Conservation (phyloP, 2,113 vertebrate species). For the Mungos mungo region DNA sequence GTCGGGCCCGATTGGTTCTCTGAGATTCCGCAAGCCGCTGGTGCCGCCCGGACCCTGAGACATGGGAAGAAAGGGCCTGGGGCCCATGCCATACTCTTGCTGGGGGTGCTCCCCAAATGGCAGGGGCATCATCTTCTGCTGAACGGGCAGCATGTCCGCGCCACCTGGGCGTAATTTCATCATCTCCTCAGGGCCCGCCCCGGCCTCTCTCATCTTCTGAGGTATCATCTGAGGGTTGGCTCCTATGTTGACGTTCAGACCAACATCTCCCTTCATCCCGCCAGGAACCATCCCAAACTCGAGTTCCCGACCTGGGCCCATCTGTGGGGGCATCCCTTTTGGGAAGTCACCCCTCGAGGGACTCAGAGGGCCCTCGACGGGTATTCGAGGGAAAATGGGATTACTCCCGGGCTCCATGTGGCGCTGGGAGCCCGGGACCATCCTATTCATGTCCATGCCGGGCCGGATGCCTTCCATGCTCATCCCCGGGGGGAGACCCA, state of each 20-base stretch:
- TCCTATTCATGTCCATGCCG: constrained; percentile 92
- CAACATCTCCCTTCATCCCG: constrained; percentile 89
- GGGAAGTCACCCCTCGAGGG: constrained; percentile 94
- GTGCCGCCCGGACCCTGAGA: constrained; percentile 90
- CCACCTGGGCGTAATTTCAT: constrained; percentile 92
- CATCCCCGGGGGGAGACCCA: constrained; percentile 93
- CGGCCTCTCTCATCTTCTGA: constrained; percentile 94
- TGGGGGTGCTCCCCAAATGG: constrained; percentile 93
- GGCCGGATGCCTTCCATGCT: constrained; percentile 90
- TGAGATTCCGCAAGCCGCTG: constrained; percentile 91
- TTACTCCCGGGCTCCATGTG: constrained; percentile 93
- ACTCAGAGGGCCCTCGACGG: constrained; percentile 95
- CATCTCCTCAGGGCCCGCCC: constrained; percentile 91
- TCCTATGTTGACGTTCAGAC: constrained; percentile 89
- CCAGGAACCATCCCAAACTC: constrained; percentile 95
- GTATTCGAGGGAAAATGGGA: constrained; percentile 95
- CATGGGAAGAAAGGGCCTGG: constrained; percentile 93
- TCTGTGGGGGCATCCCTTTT: constrained; percentile 87
- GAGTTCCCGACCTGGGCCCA: constrained; percentile 89
- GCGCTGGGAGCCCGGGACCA: constrained; percentile 92
- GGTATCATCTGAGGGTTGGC: constrained; percentile 93
- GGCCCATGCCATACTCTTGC: constrained; percentile 94
- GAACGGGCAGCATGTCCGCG: constrained; percentile 92
- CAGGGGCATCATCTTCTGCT: constrained; percentile 94
- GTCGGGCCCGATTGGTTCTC: constrained; percentile 94